Evolutionary conservation across 2,888 invertebrate species (phyloP).

Genomic region (Scaptomyza cyrtandrae): DNA sequence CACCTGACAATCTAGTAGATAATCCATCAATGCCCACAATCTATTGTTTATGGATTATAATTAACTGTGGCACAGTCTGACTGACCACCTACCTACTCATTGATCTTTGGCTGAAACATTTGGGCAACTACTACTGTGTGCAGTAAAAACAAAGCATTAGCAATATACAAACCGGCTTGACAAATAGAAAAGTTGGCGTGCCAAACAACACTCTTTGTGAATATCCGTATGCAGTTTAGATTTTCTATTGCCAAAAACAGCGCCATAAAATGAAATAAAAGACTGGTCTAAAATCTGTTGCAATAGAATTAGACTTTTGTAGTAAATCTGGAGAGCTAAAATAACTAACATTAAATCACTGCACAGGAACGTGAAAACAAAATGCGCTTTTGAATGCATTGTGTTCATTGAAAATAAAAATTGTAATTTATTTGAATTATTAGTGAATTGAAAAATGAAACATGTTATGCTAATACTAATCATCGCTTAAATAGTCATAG

Average conservation of each 20-base stretch:
- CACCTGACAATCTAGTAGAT: conserved; percentile 14
- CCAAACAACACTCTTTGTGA: conserved; percentile 55
- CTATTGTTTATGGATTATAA: conserved; percentile 42
- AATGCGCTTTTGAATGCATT: conserved; percentile 11
- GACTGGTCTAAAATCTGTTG: conserved; percentile 44
- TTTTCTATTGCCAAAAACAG: not conserved
- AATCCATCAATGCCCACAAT: conserved; percentile 30
- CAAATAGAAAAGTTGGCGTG: conserved; percentile 26
- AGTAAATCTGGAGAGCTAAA: not conserved
- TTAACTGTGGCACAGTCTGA: conserved; percentile 25
- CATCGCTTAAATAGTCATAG: conserved; percentile 40
- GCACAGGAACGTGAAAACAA: conserved; percentile 28
- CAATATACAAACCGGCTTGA: conserved; percentile 1
- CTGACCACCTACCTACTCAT: conserved; percentile 45
- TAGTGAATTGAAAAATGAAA: conserved; percentile 29
- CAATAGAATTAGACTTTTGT: conserved; percentile 22
- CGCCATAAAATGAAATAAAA: conserved; percentile 3
- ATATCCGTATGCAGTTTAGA: conserved; percentile 52
- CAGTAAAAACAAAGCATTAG: not conserved
- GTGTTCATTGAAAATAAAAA: not conserved
- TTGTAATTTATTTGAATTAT: conserved; percentile 8
- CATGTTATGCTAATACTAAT: conserved; percentile 65
- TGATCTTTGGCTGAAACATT: conserved; percentile 36
- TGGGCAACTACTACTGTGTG: conserved; percentile 38
- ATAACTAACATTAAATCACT: not conserved